These are phyloP conservation scores for Drosophila busckii DNA, from an alignment of 1,140 invertebrate genomes.

Conservation along the genomic window DNA sequence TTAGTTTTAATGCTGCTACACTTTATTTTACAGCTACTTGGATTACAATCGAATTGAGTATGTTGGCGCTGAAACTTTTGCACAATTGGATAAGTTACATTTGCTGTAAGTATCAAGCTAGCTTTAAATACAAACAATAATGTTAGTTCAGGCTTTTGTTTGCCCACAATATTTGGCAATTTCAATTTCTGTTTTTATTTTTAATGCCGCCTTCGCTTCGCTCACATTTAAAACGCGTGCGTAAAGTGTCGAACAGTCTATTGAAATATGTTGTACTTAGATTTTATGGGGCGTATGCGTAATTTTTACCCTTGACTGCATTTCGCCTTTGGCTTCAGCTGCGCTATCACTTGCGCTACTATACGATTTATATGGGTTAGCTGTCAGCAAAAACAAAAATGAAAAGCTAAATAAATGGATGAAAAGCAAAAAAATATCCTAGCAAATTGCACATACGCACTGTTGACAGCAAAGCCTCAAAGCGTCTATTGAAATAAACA, in stretches of 20 bases:
- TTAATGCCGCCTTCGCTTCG: too few relatives aligned
- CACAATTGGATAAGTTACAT: slow-evolving; percentile 76
- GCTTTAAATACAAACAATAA: not conserved
- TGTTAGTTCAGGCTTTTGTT: slow-evolving; percentile 1
- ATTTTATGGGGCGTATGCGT: slow-evolving; percentile 75
- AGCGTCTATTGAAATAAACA: slow-evolving; percentile 41
- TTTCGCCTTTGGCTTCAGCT: slow-evolving; percentile 55
- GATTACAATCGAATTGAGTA: slow-evolving; percentile 79
- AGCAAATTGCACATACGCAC: slow-evolving; percentile 41
- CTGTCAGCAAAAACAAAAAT: slow-evolving; percentile 16
- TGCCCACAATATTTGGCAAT: slow-evolving; percentile 16
- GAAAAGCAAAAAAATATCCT: slow-evolving; percentile 12
- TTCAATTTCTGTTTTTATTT: slow-evolving; percentile 19
- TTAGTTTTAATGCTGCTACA: slow-evolving; percentile 15
- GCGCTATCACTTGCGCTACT: slow-evolving; percentile 38
- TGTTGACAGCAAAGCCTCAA: slow-evolving; percentile 31
- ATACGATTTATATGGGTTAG: slow-evolving; percentile 65
- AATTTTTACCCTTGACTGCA: slow-evolving; percentile 75
- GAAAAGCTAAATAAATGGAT: slow-evolving; percentile 14
- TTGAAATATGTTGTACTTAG: slow-evolving; percentile 77
- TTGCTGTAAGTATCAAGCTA: slow-evolving; percentile 79
- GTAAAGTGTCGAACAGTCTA: slow-evolving; percentile 71
- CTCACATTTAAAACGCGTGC: too few relatives aligned
- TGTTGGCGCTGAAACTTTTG: slow-evolving; percentile 79
- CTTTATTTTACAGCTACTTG: slow-evolving; percentile 77